These are phyloP conservation scores for Drosophila atroscutellata DNA, from an alignment of 2,888 invertebrate species.

Conservation along the genomic window DNA sequence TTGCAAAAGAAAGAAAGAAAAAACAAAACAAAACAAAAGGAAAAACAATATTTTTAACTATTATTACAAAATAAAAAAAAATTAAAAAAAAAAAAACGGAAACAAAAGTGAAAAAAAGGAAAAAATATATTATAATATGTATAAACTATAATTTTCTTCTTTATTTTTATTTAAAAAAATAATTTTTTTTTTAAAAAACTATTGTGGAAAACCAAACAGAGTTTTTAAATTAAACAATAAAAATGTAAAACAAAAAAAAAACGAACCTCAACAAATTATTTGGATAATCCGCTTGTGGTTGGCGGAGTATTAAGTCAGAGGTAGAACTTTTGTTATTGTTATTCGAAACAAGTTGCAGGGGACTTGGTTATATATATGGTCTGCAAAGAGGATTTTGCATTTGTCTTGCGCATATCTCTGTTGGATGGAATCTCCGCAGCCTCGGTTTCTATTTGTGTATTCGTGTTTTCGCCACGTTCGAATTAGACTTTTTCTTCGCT, in stretches of 20 bases:
- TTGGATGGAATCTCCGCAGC: neutral
- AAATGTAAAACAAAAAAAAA: neutral
- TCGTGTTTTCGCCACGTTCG: neutral
- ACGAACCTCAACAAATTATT: neutral
- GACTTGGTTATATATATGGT: neutral
- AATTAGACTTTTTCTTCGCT: neutral
- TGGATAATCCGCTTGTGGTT: neutral
- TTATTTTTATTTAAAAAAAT: conserved; percentile 62
- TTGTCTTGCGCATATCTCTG: neutral
- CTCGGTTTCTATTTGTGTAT: neutral
- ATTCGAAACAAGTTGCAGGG: neutral
- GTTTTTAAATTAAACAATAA: conserved; percentile 3
- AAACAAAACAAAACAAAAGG: conserved; percentile 27
- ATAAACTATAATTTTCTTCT: conserved; percentile 68
- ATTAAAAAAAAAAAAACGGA: conserved; percentile 24
- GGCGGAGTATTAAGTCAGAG: too few species aligned
- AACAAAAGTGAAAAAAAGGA: conserved; percentile 56
- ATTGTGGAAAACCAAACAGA: conserved; percentile 73
- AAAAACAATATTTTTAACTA: conserved; percentile 63
- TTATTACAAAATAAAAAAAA: conserved; percentile 50
- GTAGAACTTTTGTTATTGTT: neutral
- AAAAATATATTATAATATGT: conserved; percentile 60
- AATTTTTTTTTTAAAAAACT: conserved; percentile 46
- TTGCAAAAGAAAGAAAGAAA: conserved; percentile 55
- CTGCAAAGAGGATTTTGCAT: neutral